Conservation (phyloP, 1,140 invertebrate genomes). For the Pachypeltis micranthus region DNA sequence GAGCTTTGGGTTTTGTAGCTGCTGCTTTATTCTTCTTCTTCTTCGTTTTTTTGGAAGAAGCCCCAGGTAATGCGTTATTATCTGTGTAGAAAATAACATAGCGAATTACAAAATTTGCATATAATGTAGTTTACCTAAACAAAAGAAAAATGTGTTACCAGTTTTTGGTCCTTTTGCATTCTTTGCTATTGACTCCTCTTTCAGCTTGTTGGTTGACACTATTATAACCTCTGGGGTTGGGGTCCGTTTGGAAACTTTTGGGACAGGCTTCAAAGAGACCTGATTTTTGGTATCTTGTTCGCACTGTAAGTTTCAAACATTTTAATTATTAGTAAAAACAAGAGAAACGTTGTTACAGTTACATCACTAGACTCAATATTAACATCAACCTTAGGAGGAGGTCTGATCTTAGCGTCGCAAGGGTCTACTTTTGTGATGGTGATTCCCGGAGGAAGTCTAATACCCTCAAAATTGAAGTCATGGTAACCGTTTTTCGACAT, state of each 20-base stretch:
- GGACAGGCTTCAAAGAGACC: background rate
- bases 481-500: constrained; percentile 23
- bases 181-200: constrained; percentile 24
- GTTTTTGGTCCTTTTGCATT: background rate
- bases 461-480: constrained; percentile 44
- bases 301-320: background rate
- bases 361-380: background rate
- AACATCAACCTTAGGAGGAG: constrained; percentile 23
- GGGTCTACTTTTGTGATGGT: constrained; percentile 69
- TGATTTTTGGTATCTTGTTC: background rate
- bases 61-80: constrained; percentile 2
- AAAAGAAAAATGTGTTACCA: too few species aligned
- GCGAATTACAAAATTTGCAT: too few species aligned
- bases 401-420: constrained; percentile 34
- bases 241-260: constrained; percentile 17
- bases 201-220: constrained; percentile 48
- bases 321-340: background rate
- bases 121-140: background rate
- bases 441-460: constrained; percentile 65
- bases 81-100: background rate
- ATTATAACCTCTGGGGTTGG: constrained; percentile 49
- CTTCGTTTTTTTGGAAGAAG: constrained; percentile 39
- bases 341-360: background rate
- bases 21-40: constrained; percentile 48
- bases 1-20: background rate